phyloP scores from a whole-genome alignment of 2,113 vertebrate genomes.

The Agelaius tricolor region DNA sequence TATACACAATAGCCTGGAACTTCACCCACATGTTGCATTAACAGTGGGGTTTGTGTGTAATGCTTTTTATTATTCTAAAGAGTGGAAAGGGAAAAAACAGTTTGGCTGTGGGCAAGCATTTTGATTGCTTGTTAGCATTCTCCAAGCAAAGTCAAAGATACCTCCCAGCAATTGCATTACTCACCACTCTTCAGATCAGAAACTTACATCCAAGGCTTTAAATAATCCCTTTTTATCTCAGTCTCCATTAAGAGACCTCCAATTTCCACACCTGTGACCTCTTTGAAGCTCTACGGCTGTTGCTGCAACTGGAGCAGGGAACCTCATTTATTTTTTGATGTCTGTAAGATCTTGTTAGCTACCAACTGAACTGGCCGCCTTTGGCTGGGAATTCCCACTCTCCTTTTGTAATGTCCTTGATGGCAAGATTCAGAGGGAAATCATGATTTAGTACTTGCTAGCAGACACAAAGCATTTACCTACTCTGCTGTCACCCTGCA shows the following conservation, averaged over 20 bases:
- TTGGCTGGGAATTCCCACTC: slow-evolving; percentile 50
- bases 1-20: slow-evolving; percentile 63
- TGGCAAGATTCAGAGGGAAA: background rate
- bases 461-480: background rate
- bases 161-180: slow-evolving; percentile 56
- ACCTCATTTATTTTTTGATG: slow-evolving; percentile 10
- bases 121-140: slow-evolving; percentile 42
- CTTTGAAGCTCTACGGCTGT: slow-evolving; percentile 43
- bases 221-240: slow-evolving; percentile 46
- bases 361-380: background rate
- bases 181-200: slow-evolving; percentile 36
- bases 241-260: slow-evolving; percentile 36
- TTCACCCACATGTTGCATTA: slow-evolving; percentile 51
- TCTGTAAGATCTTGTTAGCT: slow-evolving; percentile 24
- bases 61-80: slow-evolving; percentile 53
- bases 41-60: slow-evolving; percentile 38
- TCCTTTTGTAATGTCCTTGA: background rate
- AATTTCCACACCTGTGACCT: slow-evolving; percentile 61
- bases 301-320: slow-evolving; percentile 22
- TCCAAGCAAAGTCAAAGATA: slow-evolving; percentile 40
- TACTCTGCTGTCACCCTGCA: background rate
- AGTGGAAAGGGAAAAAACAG: slow-evolving; percentile 45
- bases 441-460: background rate
- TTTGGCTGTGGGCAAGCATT: slow-evolving; percentile 41
- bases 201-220: slow-evolving; percentile 34